Evolutionary conservation across 2,888 invertebrate genomes (phyloP).

Genomic region (Apodemia zela): DNA sequence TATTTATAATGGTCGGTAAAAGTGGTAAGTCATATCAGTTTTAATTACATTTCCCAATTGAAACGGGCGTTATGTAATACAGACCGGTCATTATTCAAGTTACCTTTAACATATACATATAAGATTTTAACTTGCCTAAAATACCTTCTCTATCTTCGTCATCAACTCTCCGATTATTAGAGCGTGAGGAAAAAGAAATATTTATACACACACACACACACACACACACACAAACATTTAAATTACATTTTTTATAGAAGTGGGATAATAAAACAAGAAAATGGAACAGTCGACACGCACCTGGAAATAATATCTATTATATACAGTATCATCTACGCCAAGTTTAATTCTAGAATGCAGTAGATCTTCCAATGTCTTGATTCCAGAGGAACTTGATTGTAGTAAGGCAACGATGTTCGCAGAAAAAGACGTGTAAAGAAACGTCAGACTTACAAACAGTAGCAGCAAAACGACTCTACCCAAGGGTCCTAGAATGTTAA

Average conservation of each 20-base stretch:
- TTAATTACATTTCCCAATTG: too few relatives aligned
- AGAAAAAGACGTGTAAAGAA: conserved; percentile 87
- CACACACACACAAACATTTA: neutral
- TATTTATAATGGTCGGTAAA: too few relatives aligned
- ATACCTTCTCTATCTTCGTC: too few relatives aligned
- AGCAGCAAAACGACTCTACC: conserved; percentile 83
- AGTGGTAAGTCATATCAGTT: too few relatives aligned
- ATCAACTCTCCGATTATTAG: too few relatives aligned
- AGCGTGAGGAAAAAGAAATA: too few relatives aligned
- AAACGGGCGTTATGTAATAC: too few relatives aligned
- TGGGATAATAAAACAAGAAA: too few relatives aligned
- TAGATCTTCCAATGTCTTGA: conserved; percentile 82
- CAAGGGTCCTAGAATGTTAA: conserved; percentile 55
- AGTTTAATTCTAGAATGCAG: conserved; percentile 83
- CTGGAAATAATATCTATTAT: conserved; percentile 84
- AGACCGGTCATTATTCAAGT: too few relatives aligned
- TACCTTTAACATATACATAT: too few relatives aligned
- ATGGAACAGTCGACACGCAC: conserved; percentile 50
- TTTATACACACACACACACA: neutral
- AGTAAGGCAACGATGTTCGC: conserved; percentile 88
- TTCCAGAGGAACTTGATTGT: conserved; percentile 85
- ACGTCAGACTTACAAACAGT: conserved; percentile 83
- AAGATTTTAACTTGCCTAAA: too few relatives aligned
- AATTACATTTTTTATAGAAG: too few relatives aligned
- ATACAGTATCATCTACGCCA: conserved; percentile 85